Conservation (phyloP, 2,888 invertebrate species). For the Cheilosia vernalis region DNA sequence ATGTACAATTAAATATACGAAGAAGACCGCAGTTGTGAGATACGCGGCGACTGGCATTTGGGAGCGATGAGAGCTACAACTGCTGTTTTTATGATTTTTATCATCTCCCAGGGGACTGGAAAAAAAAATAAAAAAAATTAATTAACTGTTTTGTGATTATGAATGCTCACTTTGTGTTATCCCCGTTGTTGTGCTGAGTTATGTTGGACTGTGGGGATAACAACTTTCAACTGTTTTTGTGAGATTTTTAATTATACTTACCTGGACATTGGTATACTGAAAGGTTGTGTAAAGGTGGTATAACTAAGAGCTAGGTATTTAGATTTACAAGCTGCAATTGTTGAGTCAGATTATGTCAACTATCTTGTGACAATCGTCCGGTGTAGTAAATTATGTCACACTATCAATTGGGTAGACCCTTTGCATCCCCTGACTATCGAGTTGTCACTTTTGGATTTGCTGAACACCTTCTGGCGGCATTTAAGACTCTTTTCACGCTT, state of each 20-base stretch:
- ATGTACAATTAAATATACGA: slow-evolving; percentile 50
- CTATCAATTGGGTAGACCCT: no score
- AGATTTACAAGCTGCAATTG: neutral
- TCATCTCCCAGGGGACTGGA: slow-evolving; percentile 40
- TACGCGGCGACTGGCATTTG: slow-evolving; percentile 40
- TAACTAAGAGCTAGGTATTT: neutral
- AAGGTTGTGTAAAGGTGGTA: neutral
- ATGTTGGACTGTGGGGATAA: neutral
- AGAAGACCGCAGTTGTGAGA: slow-evolving; percentile 7
- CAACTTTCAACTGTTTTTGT: slow-evolving; percentile 4
- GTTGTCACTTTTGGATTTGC: no score
- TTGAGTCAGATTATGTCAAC: no score
- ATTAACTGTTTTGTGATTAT: slow-evolving; percentile 58
- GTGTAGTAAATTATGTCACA: no score
- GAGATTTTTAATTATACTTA: neutral
- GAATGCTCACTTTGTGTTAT: slow-evolving; percentile 45
- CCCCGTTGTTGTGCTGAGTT: slow-evolving; percentile 17
- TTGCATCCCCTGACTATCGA: no score
- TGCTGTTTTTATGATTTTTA: slow-evolving; percentile 26
- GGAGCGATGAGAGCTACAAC: slow-evolving; percentile 35
- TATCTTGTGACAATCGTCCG: no score
- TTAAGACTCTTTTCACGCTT: no score
- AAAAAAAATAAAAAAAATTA: slow-evolving; percentile 35
- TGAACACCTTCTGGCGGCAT: no score
- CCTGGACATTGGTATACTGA: neutral